Base-by-base conservation (phyloP, 2,888 invertebrate genomes). In the Temnothorax ravouxi region DNA sequence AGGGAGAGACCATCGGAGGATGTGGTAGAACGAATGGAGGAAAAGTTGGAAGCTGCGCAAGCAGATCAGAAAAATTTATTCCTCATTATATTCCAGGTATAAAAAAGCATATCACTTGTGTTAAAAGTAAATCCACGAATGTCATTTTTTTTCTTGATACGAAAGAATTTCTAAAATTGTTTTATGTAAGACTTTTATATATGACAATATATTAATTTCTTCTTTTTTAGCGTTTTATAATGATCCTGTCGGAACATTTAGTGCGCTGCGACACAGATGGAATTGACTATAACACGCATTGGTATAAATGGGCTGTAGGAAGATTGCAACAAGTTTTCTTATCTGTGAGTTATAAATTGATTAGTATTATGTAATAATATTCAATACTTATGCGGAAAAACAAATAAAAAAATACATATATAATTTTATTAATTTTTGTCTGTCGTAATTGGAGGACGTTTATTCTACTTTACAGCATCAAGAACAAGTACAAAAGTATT, bases 1-100 rank as follows among this genome's bases (percentile, higher is more conserved):
- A 95, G 95, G 13, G 96, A 97, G 88, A 96, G 96, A 88, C 97
- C 97, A 0, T 97, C 97, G 0, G 97, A 97, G 92, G 97, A 99
- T 96, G 97, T 98, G 93, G 98, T 99, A 1, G 99, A 99, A 94
- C 96, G 98, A 82, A 98, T 99, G 98, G 99, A 99, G 94, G 99
- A 99, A 95, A 97, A 98, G 85, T 95, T 99, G 84, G 99, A 99
- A 95, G 97, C 98, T 3, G 99, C 98, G 0, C 99, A 99, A 95
- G 98, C 98, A 88, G 99, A 99, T 95, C 99, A 99, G 95, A 99
- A 99, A 95, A 98, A 99, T 93, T 96, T 99, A 87, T 99, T 99
- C 95, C 97, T 99, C 87, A 99, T 99, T 94, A 98, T 99, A 92
- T 99, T 99, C 95, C 99, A 99, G 96, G 96, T 96, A 92, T 66